Evolutionary conservation across 2,113 vertebrate genomes (phyloP).

Genomic region (Ctenodactylus gundi): DNA sequence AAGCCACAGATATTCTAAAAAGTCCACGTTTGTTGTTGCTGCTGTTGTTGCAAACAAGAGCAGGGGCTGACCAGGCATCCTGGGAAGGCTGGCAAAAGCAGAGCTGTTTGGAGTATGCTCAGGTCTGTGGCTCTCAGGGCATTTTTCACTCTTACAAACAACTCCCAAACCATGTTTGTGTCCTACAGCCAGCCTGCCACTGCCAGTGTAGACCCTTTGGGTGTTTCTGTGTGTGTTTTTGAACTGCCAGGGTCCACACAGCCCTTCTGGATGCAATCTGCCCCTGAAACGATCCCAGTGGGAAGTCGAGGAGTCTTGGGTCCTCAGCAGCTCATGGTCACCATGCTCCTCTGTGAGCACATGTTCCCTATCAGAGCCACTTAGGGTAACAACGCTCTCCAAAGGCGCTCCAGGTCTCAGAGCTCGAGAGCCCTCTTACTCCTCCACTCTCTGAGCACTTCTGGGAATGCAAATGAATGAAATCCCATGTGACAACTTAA

Average conservation of each 20-base stretch:
- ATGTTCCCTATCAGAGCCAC: conserved; percentile 68
- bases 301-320: not conserved
- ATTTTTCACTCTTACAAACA: not conserved
- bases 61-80: not conserved
- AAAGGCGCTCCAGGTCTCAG: conserved; percentile 60
- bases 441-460: conserved; percentile 76
- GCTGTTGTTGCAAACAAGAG: not conserved
- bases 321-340: conserved; percentile 51
- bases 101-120: not conserved
- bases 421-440: conserved; percentile 74
- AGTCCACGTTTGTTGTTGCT: not conserved
- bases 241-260: not conserved
- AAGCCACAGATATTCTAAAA: not conserved
- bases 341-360: not conserved
- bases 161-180: not conserved
- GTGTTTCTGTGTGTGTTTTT: not conserved
- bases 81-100: not conserved
- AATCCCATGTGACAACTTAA: conserved; percentile 79
- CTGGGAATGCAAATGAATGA: conserved; percentile 84
- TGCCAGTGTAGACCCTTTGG: not conserved
- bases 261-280: not conserved
- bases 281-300: conserved; percentile 39
- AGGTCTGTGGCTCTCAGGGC: not conserved
- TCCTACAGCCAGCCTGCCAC: too few relatives aligned
- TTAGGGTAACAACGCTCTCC: conserved; percentile 62